Evolutionary conservation across 2,113 vertebrate genomes (phyloP).

Genomic region (Platysteira castanea): DNA sequence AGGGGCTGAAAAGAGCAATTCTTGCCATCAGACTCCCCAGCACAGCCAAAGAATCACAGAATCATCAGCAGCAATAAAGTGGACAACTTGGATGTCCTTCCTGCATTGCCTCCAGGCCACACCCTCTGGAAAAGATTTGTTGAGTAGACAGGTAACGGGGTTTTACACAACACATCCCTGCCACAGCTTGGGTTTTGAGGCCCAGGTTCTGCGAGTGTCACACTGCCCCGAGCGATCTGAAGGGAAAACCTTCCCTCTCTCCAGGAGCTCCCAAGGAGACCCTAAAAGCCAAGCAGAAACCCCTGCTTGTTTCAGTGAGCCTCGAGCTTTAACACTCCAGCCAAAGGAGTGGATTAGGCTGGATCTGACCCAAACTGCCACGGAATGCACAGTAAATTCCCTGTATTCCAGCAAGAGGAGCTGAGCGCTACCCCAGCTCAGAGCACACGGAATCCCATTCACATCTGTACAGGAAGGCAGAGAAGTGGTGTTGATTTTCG

Average conservation of each 20-base stretch:
- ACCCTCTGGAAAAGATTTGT: accelerated
- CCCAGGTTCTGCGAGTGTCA: background rate
- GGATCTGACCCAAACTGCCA: no score
- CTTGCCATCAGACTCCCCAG: background rate
- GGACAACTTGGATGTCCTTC: background rate
- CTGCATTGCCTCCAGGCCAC: background rate
- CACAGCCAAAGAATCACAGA: background rate
- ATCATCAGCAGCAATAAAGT: background rate
- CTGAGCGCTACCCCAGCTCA: no score
- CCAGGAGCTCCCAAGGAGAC: background rate
- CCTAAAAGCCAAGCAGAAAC: background rate
- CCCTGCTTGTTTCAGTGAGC: no score
- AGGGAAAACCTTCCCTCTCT: background rate
- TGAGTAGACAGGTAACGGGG: background rate
- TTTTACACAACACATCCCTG: background rate
- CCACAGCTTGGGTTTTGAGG: background rate
- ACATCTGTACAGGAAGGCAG: no score
- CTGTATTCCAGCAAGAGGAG: no score
- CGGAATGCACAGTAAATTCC: no score
- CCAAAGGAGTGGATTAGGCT: no score
- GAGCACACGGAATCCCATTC: no score
- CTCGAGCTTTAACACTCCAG: no score
- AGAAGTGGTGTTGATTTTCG: no score
- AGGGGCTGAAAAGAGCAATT: background rate
- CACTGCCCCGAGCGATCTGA: background rate